These are phyloP conservation scores for Zosterops lateralis DNA, from an alignment of 2,113 vertebrate species.

Conservation along the genomic window DNA sequence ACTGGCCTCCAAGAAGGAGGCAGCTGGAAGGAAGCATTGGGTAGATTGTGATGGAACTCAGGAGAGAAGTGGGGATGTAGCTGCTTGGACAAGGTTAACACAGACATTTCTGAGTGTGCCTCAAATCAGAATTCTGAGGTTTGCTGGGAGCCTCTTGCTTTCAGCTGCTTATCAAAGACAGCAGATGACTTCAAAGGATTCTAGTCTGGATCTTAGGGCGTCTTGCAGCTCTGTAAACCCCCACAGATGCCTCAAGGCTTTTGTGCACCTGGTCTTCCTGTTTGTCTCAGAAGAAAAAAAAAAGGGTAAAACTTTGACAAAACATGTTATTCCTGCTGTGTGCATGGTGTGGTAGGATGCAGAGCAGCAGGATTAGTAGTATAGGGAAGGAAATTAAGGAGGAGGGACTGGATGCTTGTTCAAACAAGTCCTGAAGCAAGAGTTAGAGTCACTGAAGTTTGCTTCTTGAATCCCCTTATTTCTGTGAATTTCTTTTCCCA, in stretches of 20 bases:
- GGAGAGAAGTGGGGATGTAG: neutral
- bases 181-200: neutral
- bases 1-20: neutral
- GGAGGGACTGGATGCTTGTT: neutral
- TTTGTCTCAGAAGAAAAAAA: neutral
- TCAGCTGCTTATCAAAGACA: neutral
- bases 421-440: neutral
- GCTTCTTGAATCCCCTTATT: neutral
- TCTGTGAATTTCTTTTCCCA: neutral
- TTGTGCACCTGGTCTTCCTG: neutral
- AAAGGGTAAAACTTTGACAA: neutral
- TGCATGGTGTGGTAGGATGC: neutral
- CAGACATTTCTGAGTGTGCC: neutral
- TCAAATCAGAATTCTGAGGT: neutral
- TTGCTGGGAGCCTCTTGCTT: neutral
- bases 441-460: neutral
- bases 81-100: neutral
- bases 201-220: neutral
- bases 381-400: neutral
- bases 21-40: neutral
- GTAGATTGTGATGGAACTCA: neutral
- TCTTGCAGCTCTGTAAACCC: neutral
- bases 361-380: neutral
- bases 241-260: neutral
- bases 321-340: neutral